Evolutionary conservation across 2,797 vertebrate genomes (phyloP).

Genomic region (Catharus ustulatus): DNA sequence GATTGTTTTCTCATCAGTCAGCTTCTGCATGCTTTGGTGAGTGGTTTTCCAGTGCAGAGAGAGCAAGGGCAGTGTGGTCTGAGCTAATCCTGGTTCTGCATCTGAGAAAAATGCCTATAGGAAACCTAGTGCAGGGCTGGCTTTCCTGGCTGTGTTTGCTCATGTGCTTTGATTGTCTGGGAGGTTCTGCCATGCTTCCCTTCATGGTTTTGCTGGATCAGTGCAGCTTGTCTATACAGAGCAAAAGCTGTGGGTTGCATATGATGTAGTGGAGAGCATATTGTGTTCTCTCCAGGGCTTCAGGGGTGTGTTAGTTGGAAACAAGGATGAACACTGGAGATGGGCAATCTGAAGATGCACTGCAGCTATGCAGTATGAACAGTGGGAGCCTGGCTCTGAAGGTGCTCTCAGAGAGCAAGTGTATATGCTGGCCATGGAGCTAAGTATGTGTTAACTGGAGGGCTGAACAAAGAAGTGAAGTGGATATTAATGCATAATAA

Average conservation of each 20-base stretch:
- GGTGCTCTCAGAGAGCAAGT: background rate
- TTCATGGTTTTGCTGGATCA: background rate
- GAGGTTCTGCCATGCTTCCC: background rate
- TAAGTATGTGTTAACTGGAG: background rate
- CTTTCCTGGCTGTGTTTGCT: background rate
- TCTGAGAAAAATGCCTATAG: background rate
- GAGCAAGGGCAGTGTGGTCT: background rate
- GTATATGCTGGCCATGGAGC: background rate
- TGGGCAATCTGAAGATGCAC: background rate
- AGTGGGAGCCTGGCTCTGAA: background rate
- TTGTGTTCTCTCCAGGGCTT: background rate
- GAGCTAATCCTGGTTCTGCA: background rate
- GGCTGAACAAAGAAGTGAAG: background rate
- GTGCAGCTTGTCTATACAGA: background rate
- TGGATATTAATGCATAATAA: background rate
- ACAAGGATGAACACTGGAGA: background rate
- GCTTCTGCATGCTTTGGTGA: background rate
- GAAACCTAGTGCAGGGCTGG: background rate
- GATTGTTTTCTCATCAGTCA: fast-evolving
- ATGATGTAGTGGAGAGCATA: background rate
- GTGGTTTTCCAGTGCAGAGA: background rate
- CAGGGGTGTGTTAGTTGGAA: background rate
- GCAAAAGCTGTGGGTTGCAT: background rate
- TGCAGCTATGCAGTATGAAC: background rate
- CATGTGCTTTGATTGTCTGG: background rate